Evolutionary conservation across 2,888 invertebrate species (phyloP), one percentile per base, ranked within the genome.

Genomic region (Neoascia interrupta): DNA sequence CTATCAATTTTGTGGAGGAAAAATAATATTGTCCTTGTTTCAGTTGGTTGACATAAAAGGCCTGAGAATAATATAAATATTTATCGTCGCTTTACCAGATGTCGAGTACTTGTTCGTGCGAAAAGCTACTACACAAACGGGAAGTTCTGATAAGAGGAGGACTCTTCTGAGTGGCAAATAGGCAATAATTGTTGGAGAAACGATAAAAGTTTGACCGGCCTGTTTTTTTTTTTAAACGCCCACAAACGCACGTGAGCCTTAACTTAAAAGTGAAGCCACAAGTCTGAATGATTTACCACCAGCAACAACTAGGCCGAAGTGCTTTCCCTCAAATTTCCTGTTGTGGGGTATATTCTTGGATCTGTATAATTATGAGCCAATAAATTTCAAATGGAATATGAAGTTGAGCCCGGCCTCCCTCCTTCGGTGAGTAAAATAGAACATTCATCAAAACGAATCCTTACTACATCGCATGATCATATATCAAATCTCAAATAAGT

Each of bases 21-120:
- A 76, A 70, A 76, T n/a, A n/a, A n/a, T 76, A 76, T 76, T 76
- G 70, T 51, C 53, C 28, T 70, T 76, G 70, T 58, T 70, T 58
- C 75, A 53, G 63, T 64, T 76, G 70, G 63, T 64, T 70, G 70
- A 70, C 70, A 75, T 75, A 39, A n/a, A n/a, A 64, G 31, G 19
- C 51, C 18, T 58, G 23, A 63, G 53, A 63, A 36, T 51, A 70
- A 69, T 53, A 51, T 53, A 66, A 74, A 74, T 76, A 76, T 76
- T 76, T 70, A 58, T 16, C 23, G 16, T 53, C 37, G 19, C 64
- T 64, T 70, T 53, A 21, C 45, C 58, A 70, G 58, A 70, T 75
- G 63, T 75, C 63, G 53, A 53, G 53, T 45, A 58, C 39, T 63
- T 53, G n/a, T 64, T 64, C 70, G 54, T 56, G 61, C 61, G 47